phyloP scores from a whole-genome alignment of 2,797 vertebrate species.

The Oreonectes daqikongensis region DNA sequence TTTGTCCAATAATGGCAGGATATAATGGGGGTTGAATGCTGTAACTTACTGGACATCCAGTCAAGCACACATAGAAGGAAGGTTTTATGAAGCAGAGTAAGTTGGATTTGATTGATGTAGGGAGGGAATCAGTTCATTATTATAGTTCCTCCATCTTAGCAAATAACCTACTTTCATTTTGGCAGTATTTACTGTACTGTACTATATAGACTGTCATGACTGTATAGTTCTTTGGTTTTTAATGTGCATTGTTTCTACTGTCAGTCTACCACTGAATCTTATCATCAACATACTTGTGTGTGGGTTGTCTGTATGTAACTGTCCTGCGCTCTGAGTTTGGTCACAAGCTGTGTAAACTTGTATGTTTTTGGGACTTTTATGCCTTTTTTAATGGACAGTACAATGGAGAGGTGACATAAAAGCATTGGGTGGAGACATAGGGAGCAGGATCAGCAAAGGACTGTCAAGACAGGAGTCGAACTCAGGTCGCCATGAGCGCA shows the following conservation, averaged over 20 bases:
- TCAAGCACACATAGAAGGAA: constrained; percentile 17
- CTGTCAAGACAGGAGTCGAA: too few relatives aligned
- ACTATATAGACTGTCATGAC: background rate
- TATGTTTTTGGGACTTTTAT: too few relatives aligned
- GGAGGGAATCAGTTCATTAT: background rate
- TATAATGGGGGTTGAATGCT: constrained; percentile 32
- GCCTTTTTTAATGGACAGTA: too few relatives aligned
- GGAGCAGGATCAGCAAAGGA: too few relatives aligned
- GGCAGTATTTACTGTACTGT: background rate
- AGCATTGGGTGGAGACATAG: too few relatives aligned
- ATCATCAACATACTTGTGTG: background rate
- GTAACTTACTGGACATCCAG: constrained; percentile 4
- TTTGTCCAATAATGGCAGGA: constrained; percentile 27
- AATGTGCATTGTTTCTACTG: background rate
- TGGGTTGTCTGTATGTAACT: background rate
- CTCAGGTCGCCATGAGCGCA: too few relatives aligned
- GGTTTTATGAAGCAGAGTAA: constrained; percentile 3
- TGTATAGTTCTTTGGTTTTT: background rate
- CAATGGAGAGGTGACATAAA: too few relatives aligned
- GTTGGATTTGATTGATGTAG: background rate
- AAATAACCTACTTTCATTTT: background rate
- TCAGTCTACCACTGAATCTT: background rate
- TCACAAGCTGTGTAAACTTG: too few relatives aligned
- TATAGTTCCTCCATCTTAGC: background rate
- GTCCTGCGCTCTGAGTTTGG: too few relatives aligned